Conservation (phyloP, 2,888 invertebrate species). For the Sphecodes monilicornis region DNA sequence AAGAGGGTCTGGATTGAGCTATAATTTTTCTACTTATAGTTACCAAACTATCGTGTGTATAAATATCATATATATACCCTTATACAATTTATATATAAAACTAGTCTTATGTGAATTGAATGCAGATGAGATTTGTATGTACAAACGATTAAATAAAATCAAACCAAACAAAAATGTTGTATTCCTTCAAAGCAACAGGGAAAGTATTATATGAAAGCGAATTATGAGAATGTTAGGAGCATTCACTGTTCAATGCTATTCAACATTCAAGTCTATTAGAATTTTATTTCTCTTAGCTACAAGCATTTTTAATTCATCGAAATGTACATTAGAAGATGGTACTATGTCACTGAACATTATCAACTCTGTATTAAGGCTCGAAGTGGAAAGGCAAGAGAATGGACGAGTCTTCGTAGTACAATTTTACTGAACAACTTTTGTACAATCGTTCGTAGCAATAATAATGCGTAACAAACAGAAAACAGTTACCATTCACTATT, state of each 20-base stretch:
- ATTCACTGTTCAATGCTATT: not conserved
- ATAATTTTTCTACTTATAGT: not conserved
- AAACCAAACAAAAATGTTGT: not conserved
- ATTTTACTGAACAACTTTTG: constrained; percentile 30
- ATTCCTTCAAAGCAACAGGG: not conserved
- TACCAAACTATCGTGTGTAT: constrained; percentile 27
- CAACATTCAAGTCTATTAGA: constrained; percentile 49
- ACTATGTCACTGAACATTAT: constrained; percentile 49
- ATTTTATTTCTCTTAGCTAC: constrained; percentile 64
- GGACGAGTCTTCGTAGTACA: constrained; percentile 47
- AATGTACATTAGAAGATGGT: constrained; percentile 43
- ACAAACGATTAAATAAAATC: constrained; percentile 21
- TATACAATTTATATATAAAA: not conserved
- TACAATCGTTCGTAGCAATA: not conserved
- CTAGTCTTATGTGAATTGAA: not conserved
- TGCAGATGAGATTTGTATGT: constrained; percentile 15
- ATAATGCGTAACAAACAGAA: constrained; percentile 2
- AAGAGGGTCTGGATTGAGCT: constrained; percentile 91
- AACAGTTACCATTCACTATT: constrained; percentile 6
- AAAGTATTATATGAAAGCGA: not conserved
- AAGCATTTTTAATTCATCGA: constrained; percentile 53
- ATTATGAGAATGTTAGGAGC: not conserved
- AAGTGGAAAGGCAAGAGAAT: constrained; percentile 64
- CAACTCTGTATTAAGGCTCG: constrained; percentile 50
- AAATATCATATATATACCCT: not conserved